Evolutionary conservation across 2,797 vertebrate species (phyloP).

Genomic region (Tympanoctomys barrerae): DNA sequence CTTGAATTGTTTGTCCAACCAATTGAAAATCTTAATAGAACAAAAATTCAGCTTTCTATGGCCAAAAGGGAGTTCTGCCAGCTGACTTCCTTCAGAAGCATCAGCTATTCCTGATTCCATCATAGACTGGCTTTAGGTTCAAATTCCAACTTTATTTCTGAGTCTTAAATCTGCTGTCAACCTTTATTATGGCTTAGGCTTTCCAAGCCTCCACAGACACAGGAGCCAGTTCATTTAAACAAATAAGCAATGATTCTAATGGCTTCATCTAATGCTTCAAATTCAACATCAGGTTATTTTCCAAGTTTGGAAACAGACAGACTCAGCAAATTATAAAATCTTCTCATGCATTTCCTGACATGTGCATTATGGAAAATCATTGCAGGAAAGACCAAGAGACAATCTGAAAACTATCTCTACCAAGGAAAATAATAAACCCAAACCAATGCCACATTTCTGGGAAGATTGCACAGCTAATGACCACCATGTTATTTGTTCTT

Average conservation of each 20-base stretch:
- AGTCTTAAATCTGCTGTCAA: not conserved
- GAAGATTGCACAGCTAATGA: not conserved
- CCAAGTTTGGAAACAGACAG: not conserved
- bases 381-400: not conserved
- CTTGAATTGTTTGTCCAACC: not conserved
- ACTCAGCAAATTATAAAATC: not conserved
- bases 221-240: not conserved
- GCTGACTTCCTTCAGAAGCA: not conserved
- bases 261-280: not conserved
- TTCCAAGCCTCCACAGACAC: not conserved
- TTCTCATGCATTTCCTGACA: not conserved
- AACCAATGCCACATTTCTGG: not conserved
- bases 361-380: not conserved
- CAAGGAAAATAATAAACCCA: not conserved
- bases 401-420: not conserved
- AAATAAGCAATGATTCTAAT: not conserved
- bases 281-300: not conserved
- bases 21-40: not conserved
- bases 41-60: not conserved
- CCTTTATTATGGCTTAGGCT: not conserved
- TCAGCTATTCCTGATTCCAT: not conserved
- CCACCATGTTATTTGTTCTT: not conserved
- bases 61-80: not conserved
- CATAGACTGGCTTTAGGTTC: not conserved
- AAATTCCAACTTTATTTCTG: not conserved